Evolutionary conservation across 2,888 invertebrate species (phyloP), one percentile per base, ranked within the genome.

Genomic region (Eurytoma adleriae): DNA sequence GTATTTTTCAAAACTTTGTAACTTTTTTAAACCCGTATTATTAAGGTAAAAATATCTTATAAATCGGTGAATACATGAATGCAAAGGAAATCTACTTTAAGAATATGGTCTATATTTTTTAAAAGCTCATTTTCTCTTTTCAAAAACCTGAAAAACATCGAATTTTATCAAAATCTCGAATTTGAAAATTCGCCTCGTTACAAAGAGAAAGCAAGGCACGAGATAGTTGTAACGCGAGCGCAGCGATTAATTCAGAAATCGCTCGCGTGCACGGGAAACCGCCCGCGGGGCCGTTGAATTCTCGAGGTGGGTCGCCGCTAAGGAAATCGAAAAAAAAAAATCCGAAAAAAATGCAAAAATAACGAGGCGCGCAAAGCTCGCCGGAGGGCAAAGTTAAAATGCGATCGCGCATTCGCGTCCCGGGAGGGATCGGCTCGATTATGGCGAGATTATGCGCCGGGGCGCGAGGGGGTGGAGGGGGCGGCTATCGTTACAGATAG

Each of bases 401-500:
- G 54, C 54, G 54, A n/a, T 40, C n/a, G 54, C 16, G 68, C 75
- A 67, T 70, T 50, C 57, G 30, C 69, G 27, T 52, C 75, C 83
- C 82, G 81, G 54, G 82, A 81, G 82, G 79, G 82, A 83, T 83
- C 84, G 68, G 64, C 64, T 16, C 84, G 88, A 89, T 89, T 87
- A 88, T 87, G 85, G 86, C 83, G 83, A 87, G 85, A 87, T 88
- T 86, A 87, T 86, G 85, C 82, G 83, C 24, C 14, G 14, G 30
- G 27, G 48, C 7, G 14, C 20, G 69, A 24, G 24, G 1, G 24
- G 24, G 24, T 1, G 24, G 24, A n/a, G 48, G 27, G 54, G 5
- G 27, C n/a, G 18, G 52, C 86, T 86, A 89, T 89, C 87, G 89
- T 88, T 89, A 86, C 81, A 88, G 89, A 90, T 90, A 89, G 86